phyloP scores from a whole-genome alignment of 2,797 vertebrate genomes.

The Harpagifer antarcticus region DNA sequence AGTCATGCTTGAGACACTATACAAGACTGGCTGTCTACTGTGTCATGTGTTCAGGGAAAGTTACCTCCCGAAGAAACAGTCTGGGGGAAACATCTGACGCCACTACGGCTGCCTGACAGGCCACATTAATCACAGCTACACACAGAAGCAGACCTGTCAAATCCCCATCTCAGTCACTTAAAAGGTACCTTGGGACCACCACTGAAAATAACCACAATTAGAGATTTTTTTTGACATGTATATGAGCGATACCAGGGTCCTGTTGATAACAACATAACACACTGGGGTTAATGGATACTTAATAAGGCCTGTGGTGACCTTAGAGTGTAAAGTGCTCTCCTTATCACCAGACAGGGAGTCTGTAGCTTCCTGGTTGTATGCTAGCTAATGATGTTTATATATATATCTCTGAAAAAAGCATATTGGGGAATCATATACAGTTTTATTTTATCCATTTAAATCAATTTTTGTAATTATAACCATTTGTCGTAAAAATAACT shows the following conservation, averaged over 20 bases:
- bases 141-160: slow-evolving; percentile 81
- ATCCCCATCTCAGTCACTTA: slow-evolving; percentile 83
- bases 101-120: slow-evolving; percentile 78
- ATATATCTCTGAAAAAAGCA: slow-evolving; percentile 11
- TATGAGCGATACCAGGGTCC: slow-evolving; percentile 64
- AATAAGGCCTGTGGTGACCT: slow-evolving; percentile 67
- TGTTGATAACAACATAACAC: slow-evolving; percentile 73
- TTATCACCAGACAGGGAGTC: slow-evolving; percentile 32
- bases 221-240: slow-evolving; percentile 79
- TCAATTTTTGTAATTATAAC: background rate
- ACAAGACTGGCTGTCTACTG: slow-evolving; percentile 75
- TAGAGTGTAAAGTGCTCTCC: slow-evolving; percentile 44
- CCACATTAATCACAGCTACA: slow-evolving; percentile 83
- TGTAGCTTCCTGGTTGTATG: slow-evolving; percentile 10
- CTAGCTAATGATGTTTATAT: background rate
- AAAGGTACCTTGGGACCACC: slow-evolving; percentile 81
- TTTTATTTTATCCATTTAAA: background rate
- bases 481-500: background rate
- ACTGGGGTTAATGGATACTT: slow-evolving; percentile 72
- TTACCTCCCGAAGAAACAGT: slow-evolving; percentile 82
- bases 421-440: background rate
- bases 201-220: slow-evolving; percentile 83
- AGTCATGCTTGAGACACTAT: slow-evolving; percentile 68
- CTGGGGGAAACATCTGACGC: slow-evolving; percentile 84
- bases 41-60: slow-evolving; percentile 79